These are phyloP conservation scores for Drosophila bipectinata DNA, from an alignment of 1,140 invertebrate genomes.

Conservation along the genomic window DNA sequence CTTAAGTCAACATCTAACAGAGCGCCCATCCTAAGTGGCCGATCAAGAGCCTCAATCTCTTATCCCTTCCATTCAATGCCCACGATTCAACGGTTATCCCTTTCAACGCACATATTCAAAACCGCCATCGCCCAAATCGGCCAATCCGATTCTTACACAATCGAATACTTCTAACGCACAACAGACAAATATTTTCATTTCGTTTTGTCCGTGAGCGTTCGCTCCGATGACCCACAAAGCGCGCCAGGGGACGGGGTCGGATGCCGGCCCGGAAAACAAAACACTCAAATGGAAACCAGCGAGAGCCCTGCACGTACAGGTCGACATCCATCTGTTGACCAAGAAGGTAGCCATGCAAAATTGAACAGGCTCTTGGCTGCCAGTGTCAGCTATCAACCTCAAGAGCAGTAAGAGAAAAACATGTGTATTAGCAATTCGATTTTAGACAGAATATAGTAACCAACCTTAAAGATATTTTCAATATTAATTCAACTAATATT, in stretches of 20 bases:
- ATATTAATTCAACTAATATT: too few relatives aligned
- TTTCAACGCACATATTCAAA: conserved; percentile 20
- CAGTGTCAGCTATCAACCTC: conserved; percentile 28
- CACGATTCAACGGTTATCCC: conserved; percentile 9
- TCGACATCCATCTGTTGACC: conserved; percentile 42
- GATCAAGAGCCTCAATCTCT: not conserved
- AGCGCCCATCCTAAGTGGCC: conserved; percentile 4
- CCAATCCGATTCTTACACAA: conserved; percentile 37
- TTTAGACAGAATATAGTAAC: too few relatives aligned
- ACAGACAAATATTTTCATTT: conserved; percentile 48
- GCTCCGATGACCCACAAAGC: conserved; percentile 41
- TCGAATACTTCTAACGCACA: conserved; percentile 43
- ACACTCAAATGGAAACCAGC: conserved; percentile 9
- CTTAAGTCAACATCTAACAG: too few relatives aligned
- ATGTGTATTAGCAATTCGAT: not conserved
- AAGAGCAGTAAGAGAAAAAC: conserved; percentile 13
- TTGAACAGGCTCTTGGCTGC: conserved; percentile 37
- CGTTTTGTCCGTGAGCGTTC: conserved; percentile 37
- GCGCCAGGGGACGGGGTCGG: conserved; percentile 3
- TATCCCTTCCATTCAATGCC: not conserved
- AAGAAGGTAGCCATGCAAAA: conserved; percentile 50
- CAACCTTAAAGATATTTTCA: too few relatives aligned
- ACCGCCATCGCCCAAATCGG: conserved; percentile 24
- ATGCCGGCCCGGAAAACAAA: conserved; percentile 12
- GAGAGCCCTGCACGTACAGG: conserved; percentile 15